phyloP scores from a whole-genome alignment of 2,888 invertebrate genomes.

The Syrphus vitripennis region DNA sequence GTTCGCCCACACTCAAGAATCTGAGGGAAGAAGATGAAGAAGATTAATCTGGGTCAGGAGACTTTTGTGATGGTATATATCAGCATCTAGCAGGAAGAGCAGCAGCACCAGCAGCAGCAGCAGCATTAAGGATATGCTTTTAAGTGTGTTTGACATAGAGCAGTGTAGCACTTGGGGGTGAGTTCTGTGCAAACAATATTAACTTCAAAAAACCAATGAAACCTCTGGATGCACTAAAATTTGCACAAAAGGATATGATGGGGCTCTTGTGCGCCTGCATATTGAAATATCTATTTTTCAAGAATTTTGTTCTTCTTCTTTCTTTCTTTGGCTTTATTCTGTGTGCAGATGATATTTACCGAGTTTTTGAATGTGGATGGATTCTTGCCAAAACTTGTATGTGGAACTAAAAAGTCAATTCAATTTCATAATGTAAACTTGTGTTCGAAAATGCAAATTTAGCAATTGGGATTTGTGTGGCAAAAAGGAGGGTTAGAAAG shows the following conservation, averaged over 20 bases:
- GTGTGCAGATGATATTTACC: constrained; percentile 50
- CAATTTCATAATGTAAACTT: constrained; percentile 59
- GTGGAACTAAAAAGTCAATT: constrained; percentile 57
- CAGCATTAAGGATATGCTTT: constrained; percentile 27
- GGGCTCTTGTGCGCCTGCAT: constrained; percentile 24
- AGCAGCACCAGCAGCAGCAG: no score
- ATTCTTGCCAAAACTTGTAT: constrained; percentile 49
- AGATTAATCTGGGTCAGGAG: constrained; percentile 50
- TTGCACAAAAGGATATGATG: constrained; percentile 44
- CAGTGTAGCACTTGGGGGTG: constrained; percentile 17
- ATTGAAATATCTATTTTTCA: constrained; percentile 40
- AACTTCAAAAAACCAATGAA: constrained; percentile 45
- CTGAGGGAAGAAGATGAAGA: background rate
- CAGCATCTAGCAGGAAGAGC: no score
- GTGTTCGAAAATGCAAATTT: constrained; percentile 62
- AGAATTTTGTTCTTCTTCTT: background rate
- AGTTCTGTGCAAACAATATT: constrained; percentile 57
- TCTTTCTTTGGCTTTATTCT: background rate
- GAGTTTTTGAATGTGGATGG: constrained; percentile 49
- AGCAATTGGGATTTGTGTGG: constrained; percentile 18
- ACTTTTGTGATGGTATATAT: constrained; percentile 1
- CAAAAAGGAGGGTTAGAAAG: background rate
- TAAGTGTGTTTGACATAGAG: constrained; percentile 42
- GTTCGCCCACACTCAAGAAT: background rate
- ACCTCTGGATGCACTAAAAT: constrained; percentile 45